A percentile compares a stretch with the other conserved stretches of the same genome.
Conservation (phyloP, 2,888 invertebrate genomes). For the Drosophila lacicola region DNA sequence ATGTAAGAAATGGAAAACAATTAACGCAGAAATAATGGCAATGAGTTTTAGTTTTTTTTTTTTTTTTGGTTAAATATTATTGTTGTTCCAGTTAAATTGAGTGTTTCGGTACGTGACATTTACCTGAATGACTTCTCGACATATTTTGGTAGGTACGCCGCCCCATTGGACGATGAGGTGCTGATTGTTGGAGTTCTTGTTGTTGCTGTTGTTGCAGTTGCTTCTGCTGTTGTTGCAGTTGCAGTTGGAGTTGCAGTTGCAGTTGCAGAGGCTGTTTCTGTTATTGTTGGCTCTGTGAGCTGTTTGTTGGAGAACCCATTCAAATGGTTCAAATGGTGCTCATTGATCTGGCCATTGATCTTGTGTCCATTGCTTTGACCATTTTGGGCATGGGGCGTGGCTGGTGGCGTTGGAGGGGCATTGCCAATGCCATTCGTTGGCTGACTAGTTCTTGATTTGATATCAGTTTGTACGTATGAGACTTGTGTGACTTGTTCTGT, state of each 20-base stretch:
- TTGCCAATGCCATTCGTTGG: slow-evolving; percentile 39
- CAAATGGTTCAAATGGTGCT: neutral
- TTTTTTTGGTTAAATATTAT: slow-evolving; percentile 5
- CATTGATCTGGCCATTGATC: slow-evolving; percentile 34
- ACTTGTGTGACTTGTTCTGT: slow-evolving; percentile 74
- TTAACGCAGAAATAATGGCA: slow-evolving; percentile 36
- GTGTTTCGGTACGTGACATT: slow-evolving; percentile 63
- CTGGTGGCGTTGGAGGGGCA: slow-evolving; percentile 43
- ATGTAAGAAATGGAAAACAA: slow-evolving; percentile 5
- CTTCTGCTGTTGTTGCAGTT: slow-evolving; percentile 8
- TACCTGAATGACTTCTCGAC: slow-evolving; percentile 86
- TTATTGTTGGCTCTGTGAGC: slow-evolving; percentile 28
- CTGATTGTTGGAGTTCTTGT: slow-evolving; percentile 28
- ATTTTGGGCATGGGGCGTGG: slow-evolving; percentile 37
- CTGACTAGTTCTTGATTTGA: slow-evolving; percentile 56
- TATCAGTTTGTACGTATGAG: slow-evolving; percentile 51
- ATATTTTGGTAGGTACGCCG: slow-evolving; percentile 84
- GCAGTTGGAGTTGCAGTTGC: slow-evolving; percentile 23
- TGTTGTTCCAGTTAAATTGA: slow-evolving; percentile 18
- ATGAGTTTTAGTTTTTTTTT: slow-evolving; percentile 1
- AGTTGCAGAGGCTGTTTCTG: slow-evolving; percentile 17
- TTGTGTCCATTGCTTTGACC: slow-evolving; percentile 49
- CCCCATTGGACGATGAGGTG: slow-evolving; percentile 64
- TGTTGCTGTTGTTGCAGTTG: slow-evolving; percentile 24
- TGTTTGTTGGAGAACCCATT: slow-evolving; percentile 38